Percentiles rank a stretch among this genome's conserved stretches.
These are phyloP conservation scores for Chlamydotis undulata DNA, from an alignment of 2,113 vertebrate species.

Conservation along the genomic window DNA sequence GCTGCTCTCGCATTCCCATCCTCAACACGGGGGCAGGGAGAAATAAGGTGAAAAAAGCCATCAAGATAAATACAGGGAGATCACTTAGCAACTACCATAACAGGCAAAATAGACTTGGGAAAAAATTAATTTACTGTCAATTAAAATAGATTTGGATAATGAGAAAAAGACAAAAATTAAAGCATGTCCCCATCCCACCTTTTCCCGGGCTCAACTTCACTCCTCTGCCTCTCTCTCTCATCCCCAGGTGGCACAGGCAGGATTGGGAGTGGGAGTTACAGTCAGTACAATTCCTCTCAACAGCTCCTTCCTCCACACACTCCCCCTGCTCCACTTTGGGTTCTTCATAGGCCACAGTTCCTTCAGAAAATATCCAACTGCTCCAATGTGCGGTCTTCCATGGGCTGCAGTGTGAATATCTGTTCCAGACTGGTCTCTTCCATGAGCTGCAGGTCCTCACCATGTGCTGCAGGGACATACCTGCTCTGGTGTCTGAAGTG, in stretches of 20 bases:
- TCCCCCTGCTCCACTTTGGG: not conserved
- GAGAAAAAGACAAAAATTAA: not conserved
- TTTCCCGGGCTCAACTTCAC: not conserved
- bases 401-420: not conserved
- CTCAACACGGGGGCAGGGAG: rapidly evolving
- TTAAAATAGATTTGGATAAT: not conserved
- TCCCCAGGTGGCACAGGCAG: not conserved
- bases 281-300: not conserved
- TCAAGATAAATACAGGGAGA: not conserved
- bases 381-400: not conserved
- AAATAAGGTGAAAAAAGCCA: not conserved
- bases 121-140: not conserved
- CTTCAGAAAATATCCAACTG: not conserved
- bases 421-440: not conserved
- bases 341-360: not conserved
- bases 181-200: not conserved
- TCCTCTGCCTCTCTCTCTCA: not conserved
- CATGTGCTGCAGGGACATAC: not conserved
- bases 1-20: not conserved
- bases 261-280: not conserved
- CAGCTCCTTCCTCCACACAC: not conserved
- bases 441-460: not conserved
- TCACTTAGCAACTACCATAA: not conserved
- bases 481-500: not conserved
- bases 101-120: not conserved